Base-by-base conservation (phyloP, 1,140 invertebrate genomes). In the Protaetia brevitarsis region DNA sequence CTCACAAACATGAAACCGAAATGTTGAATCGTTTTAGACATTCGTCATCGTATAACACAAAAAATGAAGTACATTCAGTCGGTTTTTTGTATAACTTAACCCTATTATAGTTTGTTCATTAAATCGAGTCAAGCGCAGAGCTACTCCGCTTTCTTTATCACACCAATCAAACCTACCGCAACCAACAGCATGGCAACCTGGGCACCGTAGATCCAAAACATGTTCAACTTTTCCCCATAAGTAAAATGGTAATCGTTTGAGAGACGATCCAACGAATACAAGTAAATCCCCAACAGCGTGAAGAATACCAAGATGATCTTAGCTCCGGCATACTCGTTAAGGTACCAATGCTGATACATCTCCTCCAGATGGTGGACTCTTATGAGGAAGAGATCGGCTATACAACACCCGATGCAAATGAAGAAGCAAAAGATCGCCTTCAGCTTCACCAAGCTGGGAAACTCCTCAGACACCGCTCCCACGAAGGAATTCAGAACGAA, bases 231-330 rank as follows among this genome's bases (percentile, higher is more conserved):
- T 36, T 62, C 13, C 19, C 30, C 60, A 23, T 62, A 62, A 11
- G 60, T 62, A 36, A 62, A 62, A 27, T 62, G 60, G 19, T 62
- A 62, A 36, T 62, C 60, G 30, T 36, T 62, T 3, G 29, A 31
- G 4, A 62, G 16, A 36, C 60, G 34, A 0, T 31, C 11, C 11
- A 62, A 7, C 3, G 60, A 37, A 16, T 62, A 62, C 11, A 62
- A 5, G 19, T 34, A 62, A 16, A 62, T 62, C 3, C 60, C 60
- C 8, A 62, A 8, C 0, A 62, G n/a, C 0, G 60, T 62, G 6
- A 27, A 31, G 16, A 62, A 62, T 8, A 62, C 27, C 3, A 36
- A 11, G 8, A 23, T 36, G 1, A 62, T 31, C 16, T 62, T 62
- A 13, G 36, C 26, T 6, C 23, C 13, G 11, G 23, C 8, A 21